A percentile compares a stretch with the other conserved stretches of the same genome.
These are phyloP conservation scores for Pseudomyrmex concolor DNA, from an alignment of 1,140 invertebrate genomes.

Conservation along the genomic window DNA sequence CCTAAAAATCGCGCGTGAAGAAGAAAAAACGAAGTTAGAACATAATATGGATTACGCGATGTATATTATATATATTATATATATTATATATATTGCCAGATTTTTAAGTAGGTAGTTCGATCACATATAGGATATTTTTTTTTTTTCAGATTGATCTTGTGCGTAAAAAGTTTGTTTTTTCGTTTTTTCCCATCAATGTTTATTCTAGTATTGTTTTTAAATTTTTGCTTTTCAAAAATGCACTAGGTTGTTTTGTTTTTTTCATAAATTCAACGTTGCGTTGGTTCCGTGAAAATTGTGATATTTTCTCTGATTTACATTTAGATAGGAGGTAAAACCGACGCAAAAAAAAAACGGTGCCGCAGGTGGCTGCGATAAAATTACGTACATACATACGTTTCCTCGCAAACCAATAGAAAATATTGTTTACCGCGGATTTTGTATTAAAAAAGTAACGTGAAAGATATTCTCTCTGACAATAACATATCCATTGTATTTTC, in stretches of 20 bases:
- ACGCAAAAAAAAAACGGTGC: neutral
- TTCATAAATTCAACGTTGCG: no score
- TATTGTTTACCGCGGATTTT: neutral
- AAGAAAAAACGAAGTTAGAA: neutral
- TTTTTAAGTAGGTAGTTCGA: neutral
- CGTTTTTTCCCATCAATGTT: no score
- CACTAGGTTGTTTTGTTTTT: no score
- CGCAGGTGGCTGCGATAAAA: neutral
- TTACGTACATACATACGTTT: neutral
- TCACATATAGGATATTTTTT: neutral
- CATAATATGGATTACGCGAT: no score
- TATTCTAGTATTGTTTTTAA: no score
- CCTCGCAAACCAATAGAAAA: slow-evolving; percentile 23
- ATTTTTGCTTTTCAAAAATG: no score
- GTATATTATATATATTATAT: no score
- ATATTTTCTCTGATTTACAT: neutral
- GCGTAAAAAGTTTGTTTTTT: no score
- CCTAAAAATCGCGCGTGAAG: slow-evolving; percentile 33
- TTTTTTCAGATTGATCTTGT: neutral
- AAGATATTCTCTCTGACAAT: slow-evolving; percentile 12
- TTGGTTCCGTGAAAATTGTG: no score
- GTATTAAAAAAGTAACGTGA: neutral
- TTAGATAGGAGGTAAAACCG: no score
- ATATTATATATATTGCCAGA: neutral
- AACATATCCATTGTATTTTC: slow-evolving; percentile 4